Evolutionary conservation across 2,888 invertebrate species (phyloP), one percentile per base, ranked within the genome.

Genomic region (Gastracanthus pulcherrimus): DNA sequence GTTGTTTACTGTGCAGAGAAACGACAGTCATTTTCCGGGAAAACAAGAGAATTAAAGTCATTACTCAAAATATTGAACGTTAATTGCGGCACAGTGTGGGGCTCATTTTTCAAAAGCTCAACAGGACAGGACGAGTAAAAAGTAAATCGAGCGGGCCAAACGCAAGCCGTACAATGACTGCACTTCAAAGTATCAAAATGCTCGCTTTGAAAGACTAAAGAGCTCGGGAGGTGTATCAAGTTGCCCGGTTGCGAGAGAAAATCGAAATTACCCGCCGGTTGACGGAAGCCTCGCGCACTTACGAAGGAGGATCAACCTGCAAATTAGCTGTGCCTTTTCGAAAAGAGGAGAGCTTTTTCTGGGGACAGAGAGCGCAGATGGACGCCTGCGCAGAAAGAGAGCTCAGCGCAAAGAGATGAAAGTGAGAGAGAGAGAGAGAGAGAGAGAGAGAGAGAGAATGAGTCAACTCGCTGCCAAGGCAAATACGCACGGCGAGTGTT

Each of bases 401-500:
- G 19, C 11, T 16, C 19, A 19, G 4, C 4, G 13, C 23, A 51
- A 19, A 60, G 51, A 38, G 48, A 51, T 13, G 51, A 60, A 11
- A 45, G 75, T 66, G 74, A 76, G 58, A 51, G 64, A 36, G 62
- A 36, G 82, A 66, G 84, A 81, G 84, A 83, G 86, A 87, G 89
- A 89, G 89, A 90, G 89, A 89, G 90, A 88, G 88, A 88, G 87
- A 86, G 86, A 66, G 58, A 70, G 13, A n/a, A n/a, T n/a, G 23
- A 13, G 19, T 31, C 48, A 13, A 74, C 45, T 67, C 38, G 60
- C 85, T 91, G 91, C 91, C 91, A 91, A 91, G 86, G 87, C 89
- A 91, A 91, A 91, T 90, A 91, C 89, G 88, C 85, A 76, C 85
- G 82, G 84, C 89, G 89, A 90, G 90, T 90, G 90, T 91, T 90